Percentiles rank a stretch among this genome's conserved stretches.
Conservation (phyloP, 2,797 vertebrate species). For the Glyptemys insculpta region DNA sequence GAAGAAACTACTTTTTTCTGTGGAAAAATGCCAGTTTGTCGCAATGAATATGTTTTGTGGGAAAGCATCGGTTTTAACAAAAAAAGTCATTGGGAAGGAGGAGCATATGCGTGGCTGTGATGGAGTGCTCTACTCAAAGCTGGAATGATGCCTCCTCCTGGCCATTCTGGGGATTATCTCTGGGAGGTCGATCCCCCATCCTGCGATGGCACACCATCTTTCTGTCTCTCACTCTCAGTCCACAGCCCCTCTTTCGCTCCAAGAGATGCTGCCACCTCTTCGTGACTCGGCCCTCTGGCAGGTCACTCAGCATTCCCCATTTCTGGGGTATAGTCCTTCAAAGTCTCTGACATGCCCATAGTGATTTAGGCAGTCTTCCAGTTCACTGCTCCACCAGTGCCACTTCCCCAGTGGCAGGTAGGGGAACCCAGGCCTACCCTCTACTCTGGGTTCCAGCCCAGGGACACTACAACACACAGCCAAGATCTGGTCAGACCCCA, state of each 20-base stretch:
- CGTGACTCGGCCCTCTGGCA: background rate
- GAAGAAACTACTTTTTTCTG: background rate
- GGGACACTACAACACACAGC: background rate
- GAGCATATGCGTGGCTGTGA: background rate
- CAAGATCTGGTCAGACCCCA: background rate
- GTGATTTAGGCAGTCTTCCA: too few relatives aligned
- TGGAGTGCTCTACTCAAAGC: background rate
- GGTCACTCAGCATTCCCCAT: background rate
- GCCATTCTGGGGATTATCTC: too few relatives aligned
- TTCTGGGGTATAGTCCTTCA: background rate
- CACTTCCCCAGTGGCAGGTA: background rate
- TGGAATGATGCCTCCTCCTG: too few relatives aligned
- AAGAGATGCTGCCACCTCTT: background rate
- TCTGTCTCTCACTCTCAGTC: too few relatives aligned
- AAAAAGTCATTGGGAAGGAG: background rate
- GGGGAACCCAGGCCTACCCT: background rate
- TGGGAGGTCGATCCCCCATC: too few relatives aligned
- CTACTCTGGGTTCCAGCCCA: background rate
- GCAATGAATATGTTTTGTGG: background rate
- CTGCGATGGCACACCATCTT: too few relatives aligned
- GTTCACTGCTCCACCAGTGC: too few relatives aligned
- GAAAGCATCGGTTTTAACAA: background rate
- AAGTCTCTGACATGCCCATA: too few relatives aligned
- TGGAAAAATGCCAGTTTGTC: background rate
- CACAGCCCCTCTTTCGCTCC: background rate